Evolutionary conservation across 2,113 vertebrate species (phyloP).

Genomic region (Neodontobutis hainanensis): DNA sequence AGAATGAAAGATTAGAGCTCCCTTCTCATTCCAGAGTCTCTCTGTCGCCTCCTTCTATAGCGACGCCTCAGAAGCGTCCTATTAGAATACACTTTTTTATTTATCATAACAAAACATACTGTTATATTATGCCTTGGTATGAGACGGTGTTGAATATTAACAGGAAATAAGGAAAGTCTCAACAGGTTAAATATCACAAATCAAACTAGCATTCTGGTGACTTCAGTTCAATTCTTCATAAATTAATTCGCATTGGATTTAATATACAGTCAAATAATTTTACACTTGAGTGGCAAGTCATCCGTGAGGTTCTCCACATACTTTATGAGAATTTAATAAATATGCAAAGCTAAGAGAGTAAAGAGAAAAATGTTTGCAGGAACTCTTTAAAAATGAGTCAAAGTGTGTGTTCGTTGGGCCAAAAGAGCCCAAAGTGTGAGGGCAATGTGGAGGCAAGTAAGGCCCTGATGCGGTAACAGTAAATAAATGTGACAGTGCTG

Average conservation of each 20-base stretch:
- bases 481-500: conserved; percentile 74
- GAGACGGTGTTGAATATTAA: conserved; percentile 19
- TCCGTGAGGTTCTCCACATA: conserved; percentile 71
- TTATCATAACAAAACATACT: no score
- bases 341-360: conserved; percentile 56
- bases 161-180: conserved; percentile 25
- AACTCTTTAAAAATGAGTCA: conserved; percentile 18
- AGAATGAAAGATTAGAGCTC: conserved; percentile 26
- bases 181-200: conserved; percentile 8
- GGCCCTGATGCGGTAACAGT: conserved; percentile 58
- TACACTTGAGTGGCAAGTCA: conserved; percentile 55
- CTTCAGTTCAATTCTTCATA: conserved; percentile 48
- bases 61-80: no score
- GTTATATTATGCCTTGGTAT: no score
- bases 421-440: conserved; percentile 33
- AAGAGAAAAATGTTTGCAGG: conserved; percentile 34
- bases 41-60: no score
- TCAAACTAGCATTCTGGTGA: conserved; percentile 32
- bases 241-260: conserved; percentile 61
- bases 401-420: conserved; percentile 20
- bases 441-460: conserved; percentile 34
- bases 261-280: conserved; percentile 58
- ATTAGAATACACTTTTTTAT: no score
- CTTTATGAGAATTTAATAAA: conserved; percentile 70
- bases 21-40: no score